Conservation (phyloP, 2,888 invertebrate species). For the Stramonita haemastoma region DNA sequence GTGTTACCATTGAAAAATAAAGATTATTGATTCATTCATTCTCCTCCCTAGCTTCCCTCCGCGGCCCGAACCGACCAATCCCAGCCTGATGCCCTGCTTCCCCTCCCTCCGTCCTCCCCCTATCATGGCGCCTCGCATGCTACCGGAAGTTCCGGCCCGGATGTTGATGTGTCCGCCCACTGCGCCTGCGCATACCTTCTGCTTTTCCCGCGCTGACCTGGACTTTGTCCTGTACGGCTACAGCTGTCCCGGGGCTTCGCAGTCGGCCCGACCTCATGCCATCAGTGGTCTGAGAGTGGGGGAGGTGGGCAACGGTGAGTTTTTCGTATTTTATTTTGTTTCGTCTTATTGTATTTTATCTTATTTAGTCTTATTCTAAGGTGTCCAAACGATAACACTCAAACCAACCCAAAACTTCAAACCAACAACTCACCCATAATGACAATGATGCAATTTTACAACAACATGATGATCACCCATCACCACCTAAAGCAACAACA, state of each 20-base stretch:
- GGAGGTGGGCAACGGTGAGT: slow-evolving; percentile 61
- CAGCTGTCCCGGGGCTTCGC: slow-evolving; percentile 55
- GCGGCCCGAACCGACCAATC: slow-evolving; percentile 35
- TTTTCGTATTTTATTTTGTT: neutral
- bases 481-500: too few relatives aligned
- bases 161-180: slow-evolving; percentile 53
- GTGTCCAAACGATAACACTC: too few relatives aligned
- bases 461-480: too few relatives aligned
- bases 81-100: slow-evolving; percentile 41
- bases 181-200: slow-evolving; percentile 55
- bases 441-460: too few relatives aligned
- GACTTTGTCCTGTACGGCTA: slow-evolving; percentile 68
- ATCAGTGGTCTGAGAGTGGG: slow-evolving; percentile 66
- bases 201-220: slow-evolving; percentile 62
- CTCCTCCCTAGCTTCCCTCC: slow-evolving; percentile 39
- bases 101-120: slow-evolving; percentile 44
- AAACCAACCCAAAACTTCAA: too few relatives aligned
- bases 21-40: too few relatives aligned
- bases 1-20: too few relatives aligned
- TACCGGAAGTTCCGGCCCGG: slow-evolving; percentile 62
- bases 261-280: slow-evolving; percentile 57
- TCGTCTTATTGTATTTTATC: too few relatives aligned
- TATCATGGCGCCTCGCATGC: slow-evolving; percentile 46
- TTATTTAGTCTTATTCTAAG: too few relatives aligned
- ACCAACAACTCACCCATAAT: too few relatives aligned